Evolutionary conservation across 2,888 invertebrate genomes (phyloP), one percentile per base, ranked within the genome.

Genomic region (Drosophila gaucha): DNA sequence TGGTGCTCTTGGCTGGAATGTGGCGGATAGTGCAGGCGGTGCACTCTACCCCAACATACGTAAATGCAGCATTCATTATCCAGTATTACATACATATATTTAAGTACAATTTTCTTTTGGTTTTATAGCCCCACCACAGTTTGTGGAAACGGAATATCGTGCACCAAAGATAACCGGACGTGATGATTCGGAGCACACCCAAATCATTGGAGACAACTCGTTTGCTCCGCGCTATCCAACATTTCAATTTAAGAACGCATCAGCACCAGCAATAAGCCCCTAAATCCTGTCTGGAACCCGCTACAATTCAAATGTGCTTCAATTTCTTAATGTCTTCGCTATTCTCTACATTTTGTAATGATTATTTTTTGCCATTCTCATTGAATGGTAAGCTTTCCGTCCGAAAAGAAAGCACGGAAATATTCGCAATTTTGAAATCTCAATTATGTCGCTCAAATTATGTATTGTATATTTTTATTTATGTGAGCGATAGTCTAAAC

Each of bases 181-280:
- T 35, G 94, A 94, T 30, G 95, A 95, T 84, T 94, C 93, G 10
- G 93, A 93, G 54, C 92, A 94, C 78, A 93, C 93, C 22, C 91
- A 92, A 72, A 92, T 94, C 24, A 87, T 92, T 2, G 93, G 93
- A 5, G 92, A 92, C 12, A 89, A 80, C 3, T 90, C 91, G 24
- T 94, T 93, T 84, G 93, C 94, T n/a, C 94, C 94, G 0, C 92
- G 91, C 71, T 94, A 94, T 86, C 94, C 94, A 26, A 94, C 94
- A 4, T 94, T 94, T 80, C 93, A 93, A 39, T 93, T 93, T 43
- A 92, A 93, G 41, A 93, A 93, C 51, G 93, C 92, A 39, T 92
- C 93, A n/a, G 94, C 94, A 14, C 94, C 94, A 28, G 69, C 84
- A 60, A 62, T 65, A 9, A 83, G 86, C 64, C 78, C 84, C 54